Conservation (phyloP, 2,113 vertebrate species). For the Phocoena sinus region DNA sequence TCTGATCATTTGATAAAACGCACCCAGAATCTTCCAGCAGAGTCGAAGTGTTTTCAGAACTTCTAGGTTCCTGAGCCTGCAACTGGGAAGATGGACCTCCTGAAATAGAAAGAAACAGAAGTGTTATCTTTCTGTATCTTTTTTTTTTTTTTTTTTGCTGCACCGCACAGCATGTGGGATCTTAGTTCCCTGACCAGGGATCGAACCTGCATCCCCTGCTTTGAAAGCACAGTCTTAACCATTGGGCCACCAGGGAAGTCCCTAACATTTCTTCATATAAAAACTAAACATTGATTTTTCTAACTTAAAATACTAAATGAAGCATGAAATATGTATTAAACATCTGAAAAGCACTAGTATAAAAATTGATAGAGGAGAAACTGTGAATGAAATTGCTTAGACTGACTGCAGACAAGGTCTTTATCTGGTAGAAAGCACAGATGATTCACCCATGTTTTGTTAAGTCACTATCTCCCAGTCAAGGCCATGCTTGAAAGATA, state of each 20-base stretch:
- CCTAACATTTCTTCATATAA: not conserved
- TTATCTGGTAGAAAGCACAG: not conserved
- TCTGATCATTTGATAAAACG: conserved; percentile 76
- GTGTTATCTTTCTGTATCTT: not conserved
- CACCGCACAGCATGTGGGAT: too few relatives aligned
- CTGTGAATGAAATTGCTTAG: not conserved
- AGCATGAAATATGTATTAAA: not conserved
- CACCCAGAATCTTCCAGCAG: conserved; percentile 82
- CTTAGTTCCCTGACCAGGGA: too few relatives aligned
- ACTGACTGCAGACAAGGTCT: not conserved
- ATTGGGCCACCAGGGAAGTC: not conserved
- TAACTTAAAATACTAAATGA: not conserved
- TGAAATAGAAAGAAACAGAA: conserved; percentile 72
- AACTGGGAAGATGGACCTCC: conserved; percentile 54
- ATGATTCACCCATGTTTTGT: not conserved
- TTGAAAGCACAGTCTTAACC: too few relatives aligned
- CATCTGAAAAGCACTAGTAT: not conserved
- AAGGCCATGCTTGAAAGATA: not conserved
- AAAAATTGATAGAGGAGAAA: not conserved
- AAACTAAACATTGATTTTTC: not conserved
- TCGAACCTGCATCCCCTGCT: too few relatives aligned
- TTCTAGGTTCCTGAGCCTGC: conserved; percentile 49
- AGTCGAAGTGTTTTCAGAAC: conserved; percentile 45
- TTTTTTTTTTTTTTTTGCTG: too few relatives aligned
- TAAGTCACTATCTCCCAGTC: not conserved